Evolutionary conservation across 2,113 vertebrate genomes (phyloP), one percentile per base, ranked within the genome.

Genomic region (Cranoglanis bouderius): DNA sequence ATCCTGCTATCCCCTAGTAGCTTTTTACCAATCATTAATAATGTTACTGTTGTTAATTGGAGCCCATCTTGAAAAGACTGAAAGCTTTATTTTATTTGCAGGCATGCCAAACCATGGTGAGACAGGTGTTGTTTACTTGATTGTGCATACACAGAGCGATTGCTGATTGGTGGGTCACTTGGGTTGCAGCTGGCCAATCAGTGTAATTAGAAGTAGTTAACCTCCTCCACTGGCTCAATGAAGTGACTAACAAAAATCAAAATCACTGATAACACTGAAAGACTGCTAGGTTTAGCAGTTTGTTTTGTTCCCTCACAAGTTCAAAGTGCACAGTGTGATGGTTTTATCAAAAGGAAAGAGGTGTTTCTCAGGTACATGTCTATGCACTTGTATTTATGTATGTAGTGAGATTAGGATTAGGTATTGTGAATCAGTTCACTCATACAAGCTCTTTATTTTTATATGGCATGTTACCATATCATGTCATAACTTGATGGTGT

Each of bases 271-370:
- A 77, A 82, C 57, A 74, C 89, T 93, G 88, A 63, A 90, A 55
- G 65, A 89, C 92, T 91, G 90, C 90, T 89, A 26, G 84, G 59
- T 92, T 93, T 90, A 67, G 65, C 85, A 87, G 18, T 75, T 92
- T 91, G 85, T 90, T 61, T 89, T 91, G 88, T 84, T 90, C 89
- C 21, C 63, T 90, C 77, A 53, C 91, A 82, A 78, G 19, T 77
- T 89, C 12, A 81, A 35, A 92, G 90, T 74, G 86, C 51, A 91
- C 88, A 92, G 86, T 86, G 92, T 84, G 51, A 96, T 96, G 96
- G 94, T 96, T 92, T 95, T 95, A 86, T 95, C 93, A 90, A 92
- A 95, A 81, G 93, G 93, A 5, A 96, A 94, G 89, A 91, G 93
- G 83, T 92, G 90, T 91, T 94, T 72, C 90, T 96, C 95, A 93